Evolutionary conservation across 2,113 vertebrate genomes (phyloP).

Genomic region (western clawed frog (Xenopus tropicalis)): UCB_Xtro_10.0 CM004450.2:100713501-100714000

Average conservation of each 20-base stretch:
- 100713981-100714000: too few relatives aligned
- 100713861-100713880: slow-evolving; percentile 13
- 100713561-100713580: slow-evolving; percentile 1
- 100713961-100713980: too few relatives aligned
- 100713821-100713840: slow-evolving; percentile 20
- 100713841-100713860: slow-evolving; percentile 17
- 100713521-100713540: not conserved
- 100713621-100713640: slow-evolving; percentile 21
- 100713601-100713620: slow-evolving; percentile 24
- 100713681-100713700: slow-evolving; percentile 11
- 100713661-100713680: slow-evolving; percentile 20
- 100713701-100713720: not conserved
- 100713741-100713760: slow-evolving; percentile 22
- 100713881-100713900: not conserved
- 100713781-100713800: slow-evolving; percentile 26
- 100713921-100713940: not conserved
- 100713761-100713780: slow-evolving; percentile 19
- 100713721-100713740: slow-evolving; percentile 21
- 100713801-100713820: slow-evolving; percentile 28
- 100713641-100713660: slow-evolving; percentile 7
- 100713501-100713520: not conserved
- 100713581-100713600: slow-evolving; percentile 20
- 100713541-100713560: slow-evolving; percentile 1
- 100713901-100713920: not conserved
- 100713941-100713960: too few relatives aligned